Evolutionary conservation across 30 jellyfish, hydroid and myxozoan species (phyloP), one percentile per base, ranked within the genome.

Genomic region (Sanderia malayensis): DNA sequence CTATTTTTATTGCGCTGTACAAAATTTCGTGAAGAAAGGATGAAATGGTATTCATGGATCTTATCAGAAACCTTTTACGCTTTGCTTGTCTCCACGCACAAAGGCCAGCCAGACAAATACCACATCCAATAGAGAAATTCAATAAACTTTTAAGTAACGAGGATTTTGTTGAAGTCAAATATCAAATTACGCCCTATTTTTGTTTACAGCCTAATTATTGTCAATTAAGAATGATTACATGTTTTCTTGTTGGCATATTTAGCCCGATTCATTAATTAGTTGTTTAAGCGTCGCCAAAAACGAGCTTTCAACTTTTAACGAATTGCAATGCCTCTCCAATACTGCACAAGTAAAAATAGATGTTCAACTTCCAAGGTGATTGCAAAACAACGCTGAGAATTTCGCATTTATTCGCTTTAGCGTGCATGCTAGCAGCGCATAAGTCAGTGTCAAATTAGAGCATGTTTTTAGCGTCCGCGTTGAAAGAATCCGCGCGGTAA

Each of bases 111-210:
- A 49, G 64, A 49, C 64, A 19, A 49, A 2, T 9, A 19, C 64
- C 3, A 49, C 24, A 9, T 49, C 64, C 64, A 49, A 49, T 15
- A 19, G 23, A 2, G 6, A 19, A 49, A 9, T 49, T 49, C 64
- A 49, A 49, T 9, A 19, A 49, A 24, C 7, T 49, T 37, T 49
- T 9, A 49, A 4, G 7, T 49, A 49, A 49, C 27, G 64, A 49
- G 6, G 24, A 49, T 18, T 49, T 49, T 24, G 18, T n/a, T 9
- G 64, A 49, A 49, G 64, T 19, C 64, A 49, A 49, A 49, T 49
- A 49, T 49, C 64, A 49, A 49, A 49, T 49, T 49, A 49, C 64
- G 64, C 3, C 27, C 64, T 7, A 49, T 49, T 49, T 24, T 49
- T 49, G 64, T 49, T 49, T 49, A 49, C 27, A 9, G 8, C 64